Evolutionary conservation across 2,888 invertebrate species (phyloP), one percentile per base, ranked within the genome.

Genomic region (Empis stercorea): DNA sequence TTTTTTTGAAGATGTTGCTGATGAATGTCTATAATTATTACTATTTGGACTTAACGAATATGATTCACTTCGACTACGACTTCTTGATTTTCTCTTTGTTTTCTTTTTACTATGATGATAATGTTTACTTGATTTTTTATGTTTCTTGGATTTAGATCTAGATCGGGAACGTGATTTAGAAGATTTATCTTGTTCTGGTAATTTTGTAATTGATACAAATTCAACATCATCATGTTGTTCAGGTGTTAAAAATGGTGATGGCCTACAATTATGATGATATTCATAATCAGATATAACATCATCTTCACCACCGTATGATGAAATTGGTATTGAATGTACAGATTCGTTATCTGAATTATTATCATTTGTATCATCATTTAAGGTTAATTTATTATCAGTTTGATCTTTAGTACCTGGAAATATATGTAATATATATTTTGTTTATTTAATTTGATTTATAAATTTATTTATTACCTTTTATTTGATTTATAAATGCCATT

Each of bases 401-500:
- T 4, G 9, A 7, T 27, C 23, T 27, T 4, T 27, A 27, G 23
- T 6, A 7, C 23, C 23, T 27, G 23, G 2, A 27, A 27, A 27
- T 27, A 6, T 27, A 27, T 27, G 9, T 7, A 20, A 27, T 27
- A 7, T 6, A 27, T 2, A 27, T 27, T 6, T 6, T 7, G 23
- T 20, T 4, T 20, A 20, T 7, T 2, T 6, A 27, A 27, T 20
- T 20, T 27, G 23, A 27, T 27, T 27, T 27, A 27, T 4, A 27
- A 32, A n/a, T n/a, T 13, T 4, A 5, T 32, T 13, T 13, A 43
- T 46, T 55, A 68, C 69, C 62, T 59, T 68, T 68, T n/a, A 70
- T 69, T 56, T 70, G 68, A 57, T 65, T 68, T 10, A 87, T 74
- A 65, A 93, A 91, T 61, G 85, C 84, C 10, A 87, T 83, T 0